Evolutionary conservation across 2,113 vertebrate species (phyloP).

Genomic region (Pterocles gutturalis): DNA sequence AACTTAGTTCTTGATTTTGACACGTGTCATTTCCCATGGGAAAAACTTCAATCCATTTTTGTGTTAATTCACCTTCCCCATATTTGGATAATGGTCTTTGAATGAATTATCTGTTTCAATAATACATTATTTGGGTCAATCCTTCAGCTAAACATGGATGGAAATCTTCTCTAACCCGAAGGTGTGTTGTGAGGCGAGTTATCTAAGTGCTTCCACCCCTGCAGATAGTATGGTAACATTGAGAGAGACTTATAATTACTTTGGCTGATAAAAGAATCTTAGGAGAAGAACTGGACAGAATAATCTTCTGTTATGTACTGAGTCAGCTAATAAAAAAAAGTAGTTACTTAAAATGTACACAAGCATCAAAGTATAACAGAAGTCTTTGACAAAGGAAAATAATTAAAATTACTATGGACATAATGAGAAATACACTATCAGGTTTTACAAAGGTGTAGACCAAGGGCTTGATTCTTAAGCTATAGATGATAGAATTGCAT

Average conservation of each 20-base stretch:
- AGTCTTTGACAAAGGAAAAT: conserved; percentile 42
- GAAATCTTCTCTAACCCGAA: neutral
- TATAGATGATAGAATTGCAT: neutral
- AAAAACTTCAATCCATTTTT: neutral
- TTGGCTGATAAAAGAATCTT: neutral
- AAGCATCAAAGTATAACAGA: neutral
- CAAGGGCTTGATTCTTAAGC: neutral
- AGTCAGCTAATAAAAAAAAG: conserved; percentile 50
- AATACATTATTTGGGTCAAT: neutral
- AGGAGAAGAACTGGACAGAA: neutral
- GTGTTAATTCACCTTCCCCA: neutral
- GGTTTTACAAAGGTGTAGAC: neutral
- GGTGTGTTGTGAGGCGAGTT: neutral
- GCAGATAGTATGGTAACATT: neutral
- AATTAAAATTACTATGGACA: conserved; percentile 20
- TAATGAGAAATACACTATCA: conserved; percentile 22
- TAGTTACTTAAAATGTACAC: conserved; percentile 50
- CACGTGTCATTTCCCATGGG: accelerated
- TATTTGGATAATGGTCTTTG: neutral
- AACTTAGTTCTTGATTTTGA: neutral
- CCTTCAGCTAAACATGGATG: neutral
- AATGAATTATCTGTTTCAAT: neutral
- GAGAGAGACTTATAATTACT: neutral
- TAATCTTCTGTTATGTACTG: conserved; percentile 1
- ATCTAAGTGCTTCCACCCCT: neutral